These are phyloP conservation scores for Malacosoma neustria DNA, from an alignment of 2,888 invertebrate species.

Conservation along the genomic window DNA sequence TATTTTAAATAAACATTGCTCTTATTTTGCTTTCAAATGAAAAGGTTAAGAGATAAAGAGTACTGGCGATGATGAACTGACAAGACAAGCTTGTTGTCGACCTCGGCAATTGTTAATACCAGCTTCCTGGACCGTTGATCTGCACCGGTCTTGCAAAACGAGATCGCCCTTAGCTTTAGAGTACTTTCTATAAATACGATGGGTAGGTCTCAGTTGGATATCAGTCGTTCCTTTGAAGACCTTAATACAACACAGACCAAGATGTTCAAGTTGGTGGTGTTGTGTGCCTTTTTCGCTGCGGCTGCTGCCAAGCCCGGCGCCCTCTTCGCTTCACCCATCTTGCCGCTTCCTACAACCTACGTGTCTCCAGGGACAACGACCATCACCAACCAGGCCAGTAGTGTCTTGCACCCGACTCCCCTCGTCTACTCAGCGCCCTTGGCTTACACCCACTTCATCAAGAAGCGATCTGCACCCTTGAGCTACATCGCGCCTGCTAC, in stretches of 20 bases:
- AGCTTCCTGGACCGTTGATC: conserved; percentile 50
- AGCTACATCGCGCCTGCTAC: conserved; percentile 19
- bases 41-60: conserved; percentile 16
- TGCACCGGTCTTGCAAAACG: conserved; percentile 56
- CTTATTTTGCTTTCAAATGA: conserved; percentile 19
- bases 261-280: conserved; percentile 72
- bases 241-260: conserved; percentile 49
- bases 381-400: conserved; percentile 51
- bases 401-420: conserved; percentile 58
- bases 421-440: conserved; percentile 33
- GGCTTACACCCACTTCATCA: conserved; percentile 38
- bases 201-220: conserved; percentile 23
- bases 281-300: conserved; percentile 75
- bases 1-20: conserved; percentile 13
- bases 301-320: conserved; percentile 57
- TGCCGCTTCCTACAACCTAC: conserved; percentile 30
- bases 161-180: conserved; percentile 51
- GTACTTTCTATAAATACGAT: conserved; percentile 56
- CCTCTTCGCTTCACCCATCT: conserved; percentile 13
- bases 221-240: conserved; percentile 46
- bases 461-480: conserved; percentile 28
- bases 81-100: conserved; percentile 29
- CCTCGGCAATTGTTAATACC: conserved; percentile 55
- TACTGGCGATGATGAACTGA: conserved; percentile 33
- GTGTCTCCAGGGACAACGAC: conserved; percentile 42